Evolutionary conservation across 2,113 vertebrate genomes (phyloP).

Genomic region (Microcebus ravelobensis): DNA sequence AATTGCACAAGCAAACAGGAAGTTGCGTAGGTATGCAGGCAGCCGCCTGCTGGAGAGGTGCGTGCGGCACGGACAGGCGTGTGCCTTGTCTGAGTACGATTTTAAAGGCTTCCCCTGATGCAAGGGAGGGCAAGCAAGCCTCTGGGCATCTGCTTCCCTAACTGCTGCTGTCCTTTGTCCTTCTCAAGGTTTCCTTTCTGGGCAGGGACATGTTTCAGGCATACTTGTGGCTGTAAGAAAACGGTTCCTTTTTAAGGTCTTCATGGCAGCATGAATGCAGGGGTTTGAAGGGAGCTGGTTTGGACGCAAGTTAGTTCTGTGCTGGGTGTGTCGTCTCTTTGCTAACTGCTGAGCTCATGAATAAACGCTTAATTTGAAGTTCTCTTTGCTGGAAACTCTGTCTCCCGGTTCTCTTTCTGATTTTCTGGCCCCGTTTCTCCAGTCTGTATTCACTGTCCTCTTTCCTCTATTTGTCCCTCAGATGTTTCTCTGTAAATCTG

Average conservation of each 20-base stretch:
- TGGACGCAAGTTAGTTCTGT: background rate
- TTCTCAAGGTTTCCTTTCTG: constrained; percentile 71
- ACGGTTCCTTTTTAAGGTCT: background rate
- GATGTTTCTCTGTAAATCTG: background rate
- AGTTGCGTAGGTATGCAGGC: constrained; percentile 67
- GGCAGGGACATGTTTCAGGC: constrained; percentile 32
- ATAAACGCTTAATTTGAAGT: background rate
- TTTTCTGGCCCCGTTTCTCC: background rate
- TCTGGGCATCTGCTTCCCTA: constrained; percentile 50
- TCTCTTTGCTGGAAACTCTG: background rate
- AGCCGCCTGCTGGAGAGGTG: constrained; percentile 5
- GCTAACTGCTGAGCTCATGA: background rate
- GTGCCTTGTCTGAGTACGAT: background rate
- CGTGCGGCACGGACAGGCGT: constrained; percentile 23
- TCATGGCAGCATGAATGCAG: background rate
- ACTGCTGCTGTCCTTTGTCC: constrained; percentile 51
- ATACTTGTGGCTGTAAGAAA: background rate
- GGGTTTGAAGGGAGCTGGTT: background rate
- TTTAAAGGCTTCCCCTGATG: constrained; percentile 54
- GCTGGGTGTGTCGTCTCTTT: background rate
- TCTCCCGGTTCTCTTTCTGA: background rate
- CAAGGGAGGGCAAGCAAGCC: constrained; percentile 33
- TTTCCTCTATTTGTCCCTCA: background rate
- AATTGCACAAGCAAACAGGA: constrained; percentile 78
- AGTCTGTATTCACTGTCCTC: background rate